phyloP scores from a whole-genome alignment of 2,113 vertebrate species.

The Phyllopteryx taeniolatus region DNA sequence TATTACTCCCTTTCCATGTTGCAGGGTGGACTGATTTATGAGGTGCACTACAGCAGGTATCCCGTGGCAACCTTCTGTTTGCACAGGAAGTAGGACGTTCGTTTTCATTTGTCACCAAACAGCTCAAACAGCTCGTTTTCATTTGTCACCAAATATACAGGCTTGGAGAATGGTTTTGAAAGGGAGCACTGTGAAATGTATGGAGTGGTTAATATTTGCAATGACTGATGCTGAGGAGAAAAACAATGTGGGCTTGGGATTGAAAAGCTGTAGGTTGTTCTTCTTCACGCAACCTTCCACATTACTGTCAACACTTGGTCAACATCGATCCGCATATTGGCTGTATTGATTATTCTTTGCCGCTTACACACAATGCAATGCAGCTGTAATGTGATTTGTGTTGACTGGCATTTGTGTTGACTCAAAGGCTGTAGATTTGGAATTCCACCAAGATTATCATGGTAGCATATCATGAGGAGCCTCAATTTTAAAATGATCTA shows the following conservation, averaged over 20 bases:
- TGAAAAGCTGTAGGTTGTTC: background rate
- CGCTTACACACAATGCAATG: no score
- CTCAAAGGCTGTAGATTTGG: no score
- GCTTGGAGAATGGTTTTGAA: conserved; percentile 16
- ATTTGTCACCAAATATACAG: conserved; percentile 42
- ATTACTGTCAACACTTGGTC: no score
- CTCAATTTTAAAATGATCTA: no score
- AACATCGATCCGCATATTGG: no score
- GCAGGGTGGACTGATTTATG: conserved; percentile 68
- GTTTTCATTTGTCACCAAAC: conserved; percentile 27
- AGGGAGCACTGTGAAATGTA: conserved; percentile 4
- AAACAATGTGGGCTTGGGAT: background rate
- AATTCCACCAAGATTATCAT: no score
- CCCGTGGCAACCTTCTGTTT: conserved; percentile 49
- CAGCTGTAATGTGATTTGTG: no score
- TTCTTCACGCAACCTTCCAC: background rate
- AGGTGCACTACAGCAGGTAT: conserved; percentile 48
- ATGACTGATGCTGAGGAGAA: background rate
- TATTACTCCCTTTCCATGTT: conserved; percentile 42
- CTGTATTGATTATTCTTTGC: no score
- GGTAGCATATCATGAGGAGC: no score
- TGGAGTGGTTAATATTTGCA: conserved; percentile 13
- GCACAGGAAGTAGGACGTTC: conserved; percentile 65
- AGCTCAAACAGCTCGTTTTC: conserved; percentile 17
- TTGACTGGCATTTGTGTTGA: no score